Evolutionary conservation across 2,113 vertebrate species (phyloP), one percentile per base, ranked within the genome.

Genomic region (Rallus limicola): DNA sequence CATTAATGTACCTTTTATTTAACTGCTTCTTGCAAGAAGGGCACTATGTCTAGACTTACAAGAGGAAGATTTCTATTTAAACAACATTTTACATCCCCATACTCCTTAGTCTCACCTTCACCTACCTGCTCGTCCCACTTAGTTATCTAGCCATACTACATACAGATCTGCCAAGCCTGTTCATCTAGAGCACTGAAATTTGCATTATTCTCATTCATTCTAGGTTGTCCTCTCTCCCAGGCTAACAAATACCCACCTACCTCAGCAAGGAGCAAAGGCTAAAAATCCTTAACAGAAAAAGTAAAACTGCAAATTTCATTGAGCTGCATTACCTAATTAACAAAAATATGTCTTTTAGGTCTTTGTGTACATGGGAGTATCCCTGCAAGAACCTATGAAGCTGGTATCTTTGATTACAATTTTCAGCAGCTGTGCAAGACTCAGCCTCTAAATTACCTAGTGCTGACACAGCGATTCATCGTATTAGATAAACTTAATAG

Each of bases 231-330:
- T 67, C 16, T 10, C 17, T 67, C 25, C 1, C 13, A 82, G 28
- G 13, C 38, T 58, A 44, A 34, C 48, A 2, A 69, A 60, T 46
- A 74, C 26, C 1, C 1, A 2, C 21, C 1, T 4, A 33, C 4
- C 7, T 75, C 26, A 48, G 7, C 15, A 78, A 85, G 29, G 3
- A 79, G 5, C 4, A 6, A 65, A 59, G 74, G 5, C 21, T 44
- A 36, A 90, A 88, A 18, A 46, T 0, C 2, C 24, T 58, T 44
- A 2, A 13, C 4, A 88, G 17, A 63, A 67, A 67, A 4, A 1
- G 4, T 9, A 24, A 69, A 56, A 7, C 12, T 29, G 1, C 40
- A 62, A 71, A 36, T 8, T 40, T 23, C 64, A 28, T 13, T 38
- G 9, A 82, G 8, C 10, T 68, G 3, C 3, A 63, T 48, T 36